phyloP scores from a whole-genome alignment of 2,797 vertebrate species.

The Schizothorax lantsangensis region DNA sequence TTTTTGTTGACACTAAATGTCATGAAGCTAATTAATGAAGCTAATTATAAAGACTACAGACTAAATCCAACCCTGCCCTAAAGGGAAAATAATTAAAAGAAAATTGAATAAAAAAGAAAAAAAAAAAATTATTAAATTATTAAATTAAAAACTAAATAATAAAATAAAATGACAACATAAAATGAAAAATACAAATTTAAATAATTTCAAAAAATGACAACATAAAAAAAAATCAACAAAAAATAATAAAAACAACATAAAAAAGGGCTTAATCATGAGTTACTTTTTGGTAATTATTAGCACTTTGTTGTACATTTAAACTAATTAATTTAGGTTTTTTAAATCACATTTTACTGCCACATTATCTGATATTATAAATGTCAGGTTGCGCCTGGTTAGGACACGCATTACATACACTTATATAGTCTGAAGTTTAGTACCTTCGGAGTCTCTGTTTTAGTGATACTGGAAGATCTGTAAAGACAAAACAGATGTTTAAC shows the following conservation, averaged over 20 bases:
- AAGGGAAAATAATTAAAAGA: background rate
- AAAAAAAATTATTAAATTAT: background rate
- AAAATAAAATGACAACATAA: background rate
- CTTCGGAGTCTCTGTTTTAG: constrained; percentile 81
- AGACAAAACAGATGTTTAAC: constrained; percentile 47
- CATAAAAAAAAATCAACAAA: too few relatives aligned
- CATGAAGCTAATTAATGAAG: too few relatives aligned
- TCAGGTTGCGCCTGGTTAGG: background rate
- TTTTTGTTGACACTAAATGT: too few relatives aligned
- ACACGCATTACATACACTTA: background rate
- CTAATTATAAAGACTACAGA: too few relatives aligned
- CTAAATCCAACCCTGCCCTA: too few relatives aligned
- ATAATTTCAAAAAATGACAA: too few relatives aligned
- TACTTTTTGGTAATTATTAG: background rate
- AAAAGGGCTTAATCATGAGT: background rate
- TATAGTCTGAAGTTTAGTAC: constrained; percentile 68
- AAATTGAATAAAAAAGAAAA: background rate
- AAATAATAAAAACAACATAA: too few relatives aligned
- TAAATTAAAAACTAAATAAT: background rate
- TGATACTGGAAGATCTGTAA: constrained; percentile 79
- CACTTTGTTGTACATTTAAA: background rate
- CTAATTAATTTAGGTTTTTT: background rate
- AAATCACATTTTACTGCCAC: background rate
- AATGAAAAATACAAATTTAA: background rate
- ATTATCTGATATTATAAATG: background rate